A percentile compares a stretch with the other conserved stretches of the same genome.
These are phyloP conservation scores for Ovis aries DNA, from an alignment of 2,113 vertebrate genomes.

Conservation along the genomic window ARS-UI_Ramb_v3.0 NC_056070.1:69146001-69146500, in stretches of 20 bases:
- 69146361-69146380: constrained; percentile 51
- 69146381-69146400: constrained; percentile 16
- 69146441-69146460: constrained; percentile 19
- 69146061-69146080: too few relatives aligned
- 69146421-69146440: constrained; percentile 56
- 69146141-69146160: background rate
- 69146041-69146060: too few relatives aligned
- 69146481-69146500: background rate
- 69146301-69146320: background rate
- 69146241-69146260: constrained; percentile 2
- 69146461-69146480: constrained; percentile 30
- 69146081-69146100: too few relatives aligned
- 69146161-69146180: background rate
- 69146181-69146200: constrained; percentile 23
- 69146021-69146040: too few relatives aligned
- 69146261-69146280: constrained; percentile 17
- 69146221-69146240: background rate
- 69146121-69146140: background rate
- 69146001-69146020: too few relatives aligned
- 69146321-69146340: background rate
- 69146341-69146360: constrained; percentile 39
- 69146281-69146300: background rate
- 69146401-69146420: constrained; percentile 47
- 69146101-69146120: background rate
- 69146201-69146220: background rate